Conservation (phyloP, 2,888 invertebrate genomes). For the Linnaemya vulpina region DNA sequence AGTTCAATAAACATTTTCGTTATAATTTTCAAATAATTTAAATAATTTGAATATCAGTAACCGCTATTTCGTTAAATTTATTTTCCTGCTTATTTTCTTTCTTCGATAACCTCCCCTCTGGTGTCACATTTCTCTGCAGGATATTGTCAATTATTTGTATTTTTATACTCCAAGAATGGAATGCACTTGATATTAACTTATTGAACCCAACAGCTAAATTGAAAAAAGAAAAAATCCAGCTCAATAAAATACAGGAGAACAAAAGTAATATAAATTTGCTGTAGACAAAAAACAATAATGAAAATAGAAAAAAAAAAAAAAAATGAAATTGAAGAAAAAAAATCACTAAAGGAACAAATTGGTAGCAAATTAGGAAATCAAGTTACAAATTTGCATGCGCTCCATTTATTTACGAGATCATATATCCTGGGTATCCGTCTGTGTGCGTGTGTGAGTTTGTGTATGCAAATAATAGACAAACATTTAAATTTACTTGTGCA, state of each 20-base stretch:
- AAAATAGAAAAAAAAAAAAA: constrained; percentile 43
- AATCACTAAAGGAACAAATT: constrained; percentile 77
- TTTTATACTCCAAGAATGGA: constrained; percentile 37
- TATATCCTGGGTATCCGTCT: constrained; percentile 63
- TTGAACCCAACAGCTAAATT: constrained; percentile 71
- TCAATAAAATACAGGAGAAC: constrained; percentile 52
- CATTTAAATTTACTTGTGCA: constrained; percentile 34
- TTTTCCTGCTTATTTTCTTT: constrained; percentile 16
- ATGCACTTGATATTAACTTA: constrained; percentile 71
- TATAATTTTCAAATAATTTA: constrained; percentile 49
- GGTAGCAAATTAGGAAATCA: constrained; percentile 82
- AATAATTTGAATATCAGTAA: constrained; percentile 66
- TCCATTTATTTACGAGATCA: constrained; percentile 77
- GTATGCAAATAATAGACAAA: constrained; percentile 72
- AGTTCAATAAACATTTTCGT: neutral
- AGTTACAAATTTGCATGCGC: constrained; percentile 81
- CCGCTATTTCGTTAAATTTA: constrained; percentile 28
- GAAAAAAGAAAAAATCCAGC: constrained; percentile 66
- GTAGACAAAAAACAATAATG: constrained; percentile 61
- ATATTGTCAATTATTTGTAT: constrained; percentile 70
- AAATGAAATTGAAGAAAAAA: constrained; percentile 55
- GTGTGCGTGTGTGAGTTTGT: constrained; percentile 4
- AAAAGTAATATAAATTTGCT: constrained; percentile 53
- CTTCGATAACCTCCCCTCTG: constrained; percentile 55
- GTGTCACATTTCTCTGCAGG: constrained; percentile 64